These are phyloP conservation scores for Drosophila pectinifera DNA, from an alignment of 1,140 invertebrate genomes.

Conservation along the genomic window DNA sequence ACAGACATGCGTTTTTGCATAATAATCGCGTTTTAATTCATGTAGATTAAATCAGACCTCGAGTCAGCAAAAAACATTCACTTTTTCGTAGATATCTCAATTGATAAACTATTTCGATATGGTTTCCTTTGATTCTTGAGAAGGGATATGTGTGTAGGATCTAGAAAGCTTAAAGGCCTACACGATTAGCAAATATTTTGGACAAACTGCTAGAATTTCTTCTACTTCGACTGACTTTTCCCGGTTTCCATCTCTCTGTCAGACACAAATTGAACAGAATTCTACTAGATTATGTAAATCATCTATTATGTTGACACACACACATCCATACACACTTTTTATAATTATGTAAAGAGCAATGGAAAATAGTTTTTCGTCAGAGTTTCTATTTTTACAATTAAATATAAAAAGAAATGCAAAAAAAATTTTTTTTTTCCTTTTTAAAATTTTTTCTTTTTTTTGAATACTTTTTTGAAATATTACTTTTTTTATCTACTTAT, in stretches of 20 bases:
- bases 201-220: constrained; percentile 40
- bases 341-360: constrained; percentile 7
- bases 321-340: constrained; percentile 2
- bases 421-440: constrained; percentile 11
- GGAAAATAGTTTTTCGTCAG: constrained; percentile 12
- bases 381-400: constrained; percentile 39
- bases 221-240: constrained; percentile 12
- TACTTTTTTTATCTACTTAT: constrained; percentile 30
- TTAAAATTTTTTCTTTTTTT: constrained; percentile 24
- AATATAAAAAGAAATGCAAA: constrained; percentile 10
- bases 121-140: not conserved
- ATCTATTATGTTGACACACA: constrained; percentile 23
- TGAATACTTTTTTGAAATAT: constrained; percentile 21
- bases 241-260: constrained; percentile 1
- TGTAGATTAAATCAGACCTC: no score
- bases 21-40: no score
- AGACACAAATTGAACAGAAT: constrained; percentile 21
- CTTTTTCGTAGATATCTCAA: constrained; percentile 4
- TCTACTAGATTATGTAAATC: constrained; percentile 16
- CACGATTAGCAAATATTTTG: constrained; percentile 22
- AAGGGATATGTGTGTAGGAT: constrained; percentile 4
- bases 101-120: constrained; percentile 13
- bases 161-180: not conserved
- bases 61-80: not conserved
- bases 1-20: no score